Base-by-base conservation (phyloP, 2,797 vertebrate genomes). In the Alauda arvensis region DNA sequence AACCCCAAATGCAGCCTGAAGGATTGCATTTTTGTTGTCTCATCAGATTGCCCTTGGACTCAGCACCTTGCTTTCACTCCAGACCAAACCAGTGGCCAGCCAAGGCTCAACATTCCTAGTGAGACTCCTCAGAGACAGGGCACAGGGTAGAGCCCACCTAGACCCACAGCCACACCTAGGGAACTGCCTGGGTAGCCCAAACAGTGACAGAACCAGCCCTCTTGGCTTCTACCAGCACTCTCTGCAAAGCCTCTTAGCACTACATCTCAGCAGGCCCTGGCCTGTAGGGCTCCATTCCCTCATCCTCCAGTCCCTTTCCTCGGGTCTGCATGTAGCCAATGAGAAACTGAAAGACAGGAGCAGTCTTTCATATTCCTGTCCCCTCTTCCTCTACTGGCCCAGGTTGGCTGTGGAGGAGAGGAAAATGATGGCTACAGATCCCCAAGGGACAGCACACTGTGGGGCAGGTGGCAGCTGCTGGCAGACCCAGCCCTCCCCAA, bases 61-160 rank as follows among this genome's bases (percentile, higher is more conserved):
- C 19, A 34, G 14, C 10, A 24, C 12, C 16, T 70, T 67, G n/a
- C 5, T 74, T 84, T 67, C 24, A 18, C 18, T 34, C 14, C 10
- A 57, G 42, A 12, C 10, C n/a, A 70, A 84, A 62, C 6, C 20
- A 18, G n/a, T 4, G 10, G 9, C 23, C 21, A 59, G 25, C 18
- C 3, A 7, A 17, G 10, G 25, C 24, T n/a, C 66, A 74, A 26
- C 14, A 4, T 7, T 78, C 24, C 18, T 33, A 6, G 14, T 26
- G 20, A 77, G 8, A 40, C 3, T 67, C 8, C 19, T 37, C 0
- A 0, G 25, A 52, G 3, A 62, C 29, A 10, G 3, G 1, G 6
- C 39, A 48, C 23, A 18, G 12, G 19, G 9, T 14, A 37, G 40
- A 77, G 43, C 8, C 19, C 48, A 51, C 16, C 28, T 24, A 43